Conservation (phyloP, 2,113 vertebrate species). For the Corythoichthys haematopterus region DNA sequence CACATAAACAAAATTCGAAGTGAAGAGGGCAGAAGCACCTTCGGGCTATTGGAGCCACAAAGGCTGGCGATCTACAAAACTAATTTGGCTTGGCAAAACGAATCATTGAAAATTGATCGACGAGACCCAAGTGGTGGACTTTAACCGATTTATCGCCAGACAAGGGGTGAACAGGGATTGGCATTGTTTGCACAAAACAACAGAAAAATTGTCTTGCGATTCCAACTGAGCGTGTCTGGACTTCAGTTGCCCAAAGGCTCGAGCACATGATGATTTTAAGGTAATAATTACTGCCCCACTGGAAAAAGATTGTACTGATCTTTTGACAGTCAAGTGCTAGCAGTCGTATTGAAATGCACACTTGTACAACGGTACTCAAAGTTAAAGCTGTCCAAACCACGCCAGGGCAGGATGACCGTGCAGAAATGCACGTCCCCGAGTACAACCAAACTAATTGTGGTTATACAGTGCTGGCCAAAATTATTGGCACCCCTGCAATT, state of each 20-base stretch:
- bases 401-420: constrained; percentile 9
- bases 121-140: constrained; percentile 42
- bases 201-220: constrained; percentile 44
- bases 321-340: constrained; percentile 44
- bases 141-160: constrained; percentile 44
- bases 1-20: constrained; percentile 38
- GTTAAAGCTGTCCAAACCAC: constrained; percentile 9
- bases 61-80: constrained; percentile 46
- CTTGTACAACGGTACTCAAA: not conserved
- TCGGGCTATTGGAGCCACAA: constrained; percentile 54
- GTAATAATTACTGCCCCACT: constrained; percentile 42
- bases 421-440: not conserved
- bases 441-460: not conserved
- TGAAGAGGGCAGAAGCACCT: constrained; percentile 52
- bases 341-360: constrained; percentile 22
- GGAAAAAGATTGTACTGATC: constrained; percentile 29
- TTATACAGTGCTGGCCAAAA: too few species aligned
- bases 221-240: constrained; percentile 23
- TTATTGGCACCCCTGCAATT: too few species aligned
- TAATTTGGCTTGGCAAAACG: constrained; percentile 67
- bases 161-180: constrained; percentile 53
- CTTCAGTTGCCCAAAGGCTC: constrained; percentile 38
- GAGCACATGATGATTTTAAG: constrained; percentile 58
- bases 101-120: constrained; percentile 57
- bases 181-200: constrained; percentile 56